Percentiles rank a stretch among this genome's conserved stretches.
Evolutionary conservation across 2,888 invertebrate genomes (phyloP).

Genomic region (Cosmopolites sordidus): DNA sequence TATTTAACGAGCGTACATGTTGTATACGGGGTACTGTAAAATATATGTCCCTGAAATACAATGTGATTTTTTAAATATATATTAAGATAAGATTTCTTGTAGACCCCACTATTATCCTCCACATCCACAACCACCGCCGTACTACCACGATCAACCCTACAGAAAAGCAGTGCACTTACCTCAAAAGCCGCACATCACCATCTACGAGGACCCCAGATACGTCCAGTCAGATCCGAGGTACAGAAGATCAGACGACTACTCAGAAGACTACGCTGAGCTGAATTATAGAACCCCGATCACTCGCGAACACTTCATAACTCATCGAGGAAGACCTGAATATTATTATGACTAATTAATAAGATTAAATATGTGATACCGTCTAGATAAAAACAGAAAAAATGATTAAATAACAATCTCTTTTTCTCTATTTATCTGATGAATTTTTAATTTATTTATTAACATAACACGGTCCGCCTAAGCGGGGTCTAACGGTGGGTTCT

Average conservation of each 20-base stretch:
- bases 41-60: too few relatives aligned
- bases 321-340: conserved; percentile 21
- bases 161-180: conserved; percentile 13
- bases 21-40: too few relatives aligned
- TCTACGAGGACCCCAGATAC: conserved; percentile 46
- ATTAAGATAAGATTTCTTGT: background rate
- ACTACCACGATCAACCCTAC: conserved; percentile 5
- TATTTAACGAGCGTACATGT: too few relatives aligned
- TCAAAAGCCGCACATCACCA: conserved; percentile 41
- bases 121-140: conserved; percentile 2
- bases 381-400: conserved; percentile 1
- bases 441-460: too few relatives aligned
- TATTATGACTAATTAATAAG: conserved; percentile 29
- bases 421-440: too few relatives aligned
- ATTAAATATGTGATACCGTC: background rate
- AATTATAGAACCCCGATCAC: conserved; percentile 33
- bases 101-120: conserved; percentile 5
- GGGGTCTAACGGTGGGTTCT: too few relatives aligned
- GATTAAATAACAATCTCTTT: too few relatives aligned
- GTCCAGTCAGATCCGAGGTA: conserved; percentile 26
- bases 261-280: conserved; percentile 35
- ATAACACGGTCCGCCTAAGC: too few relatives aligned
- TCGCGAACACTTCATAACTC: background rate
- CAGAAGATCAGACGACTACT: conserved; percentile 29
- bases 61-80: too few relatives aligned